Evolutionary conservation across 2,113 vertebrate species (phyloP).

Genomic region (Limnothrissa miodon): DNA sequence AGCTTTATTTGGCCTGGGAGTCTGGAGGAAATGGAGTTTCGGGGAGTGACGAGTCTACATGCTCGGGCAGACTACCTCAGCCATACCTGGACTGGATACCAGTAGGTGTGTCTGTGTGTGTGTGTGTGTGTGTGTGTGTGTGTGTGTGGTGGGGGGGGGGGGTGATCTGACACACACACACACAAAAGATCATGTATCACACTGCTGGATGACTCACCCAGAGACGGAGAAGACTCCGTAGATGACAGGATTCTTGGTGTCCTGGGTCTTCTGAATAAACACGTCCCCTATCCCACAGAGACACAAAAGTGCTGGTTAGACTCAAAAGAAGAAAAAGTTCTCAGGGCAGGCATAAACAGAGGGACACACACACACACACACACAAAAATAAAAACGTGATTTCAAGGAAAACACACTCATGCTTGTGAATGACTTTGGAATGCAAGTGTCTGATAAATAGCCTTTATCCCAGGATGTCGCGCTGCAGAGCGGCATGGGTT

Average conservation of each 20-base stretch:
- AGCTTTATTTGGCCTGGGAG: background rate
- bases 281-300: constrained; percentile 83
- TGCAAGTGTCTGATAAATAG: background rate
- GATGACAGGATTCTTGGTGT: constrained; percentile 95
- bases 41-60: constrained; percentile 13
- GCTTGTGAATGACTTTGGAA: background rate
- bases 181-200: constrained; percentile 14
- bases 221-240: constrained; percentile 95
- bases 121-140: background rate
- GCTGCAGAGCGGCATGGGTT: constrained; percentile 1
- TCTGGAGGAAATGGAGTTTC: constrained; percentile 3
- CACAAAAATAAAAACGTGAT: background rate
- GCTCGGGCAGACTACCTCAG: constrained; percentile 8
- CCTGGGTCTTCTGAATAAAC: constrained; percentile 95
- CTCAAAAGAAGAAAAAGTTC: constrained; percentile 21
- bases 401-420: background rate
- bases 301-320: constrained; percentile 38
- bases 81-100: constrained; percentile 17
- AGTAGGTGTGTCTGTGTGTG: background rate
- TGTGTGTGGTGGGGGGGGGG: background rate
- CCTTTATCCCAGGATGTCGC: background rate
- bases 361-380: background rate
- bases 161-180: background rate
- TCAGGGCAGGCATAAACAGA: background rate
- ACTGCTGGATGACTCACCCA: constrained; percentile 76